These are phyloP conservation scores for Ibidorhyncha struthersii DNA, from an alignment of 2,113 vertebrate species.

Conservation along the genomic window DNA sequence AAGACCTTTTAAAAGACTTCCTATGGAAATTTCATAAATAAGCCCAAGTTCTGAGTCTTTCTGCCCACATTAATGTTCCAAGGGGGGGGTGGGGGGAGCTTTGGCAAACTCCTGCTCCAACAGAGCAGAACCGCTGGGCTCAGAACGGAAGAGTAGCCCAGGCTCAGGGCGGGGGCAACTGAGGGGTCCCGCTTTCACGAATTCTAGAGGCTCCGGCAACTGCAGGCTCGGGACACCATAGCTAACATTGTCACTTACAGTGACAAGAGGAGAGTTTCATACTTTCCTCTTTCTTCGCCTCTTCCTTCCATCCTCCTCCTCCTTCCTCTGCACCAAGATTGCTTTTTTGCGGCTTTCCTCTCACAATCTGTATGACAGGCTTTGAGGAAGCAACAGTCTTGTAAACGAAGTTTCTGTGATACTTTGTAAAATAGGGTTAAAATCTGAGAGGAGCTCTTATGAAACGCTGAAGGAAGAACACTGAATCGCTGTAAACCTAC, in stretches of 20 bases:
- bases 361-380: background rate
- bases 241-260: background rate
- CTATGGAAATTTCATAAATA: background rate
- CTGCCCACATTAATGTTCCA: rapidly evolving
- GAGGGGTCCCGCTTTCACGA: background rate
- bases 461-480: background rate
- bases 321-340: background rate
- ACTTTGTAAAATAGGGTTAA: background rate
- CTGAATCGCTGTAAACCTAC: background rate
- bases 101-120: background rate
- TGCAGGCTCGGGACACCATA: background rate
- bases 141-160: background rate
- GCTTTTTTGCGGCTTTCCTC: background rate
- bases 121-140: background rate
- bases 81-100: background rate
- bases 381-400: background rate
- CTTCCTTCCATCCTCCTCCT: background rate
- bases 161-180: background rate
- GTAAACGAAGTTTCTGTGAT: background rate
- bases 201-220: background rate
- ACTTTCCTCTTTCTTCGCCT: background rate
- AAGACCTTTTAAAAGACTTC: background rate
- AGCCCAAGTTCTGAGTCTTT: background rate
- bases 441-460: background rate
- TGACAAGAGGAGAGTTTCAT: background rate